phyloP scores from a whole-genome alignment of 2,888 invertebrate genomes.

The Andrena fulva region DNA sequence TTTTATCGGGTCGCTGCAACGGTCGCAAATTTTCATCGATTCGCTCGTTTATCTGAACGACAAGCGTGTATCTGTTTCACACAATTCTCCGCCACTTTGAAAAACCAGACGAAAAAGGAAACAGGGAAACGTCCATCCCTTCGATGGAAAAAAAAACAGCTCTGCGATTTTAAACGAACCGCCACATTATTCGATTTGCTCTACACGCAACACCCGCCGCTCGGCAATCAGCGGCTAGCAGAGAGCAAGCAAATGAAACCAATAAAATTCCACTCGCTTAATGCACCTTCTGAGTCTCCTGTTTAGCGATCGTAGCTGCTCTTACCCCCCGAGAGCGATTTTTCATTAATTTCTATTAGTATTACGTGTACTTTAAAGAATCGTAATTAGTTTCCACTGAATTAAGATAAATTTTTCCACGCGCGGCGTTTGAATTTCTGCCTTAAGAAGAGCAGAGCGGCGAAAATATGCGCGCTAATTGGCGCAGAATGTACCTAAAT shows the following conservation, averaged over 20 bases:
- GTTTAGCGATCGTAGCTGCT: background rate
- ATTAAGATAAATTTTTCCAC: too few species aligned
- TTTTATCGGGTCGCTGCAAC: background rate
- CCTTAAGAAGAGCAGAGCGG: too few species aligned
- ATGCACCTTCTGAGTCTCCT: background rate
- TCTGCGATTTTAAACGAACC: conserved; percentile 8
- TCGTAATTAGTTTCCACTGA: too few species aligned
- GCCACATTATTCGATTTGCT: conserved; percentile 9
- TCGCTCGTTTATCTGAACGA: background rate
- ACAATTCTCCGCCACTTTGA: background rate
- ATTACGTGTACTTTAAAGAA: too few species aligned
- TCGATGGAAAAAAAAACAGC: background rate
- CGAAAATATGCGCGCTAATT: too few species aligned
- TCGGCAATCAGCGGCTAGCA: background rate
- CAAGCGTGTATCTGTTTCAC: conserved; percentile 3
- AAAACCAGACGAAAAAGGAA: conserved; percentile 4
- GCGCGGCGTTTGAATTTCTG: too few species aligned
- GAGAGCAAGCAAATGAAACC: conserved; percentile 4
- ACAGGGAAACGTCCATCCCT: background rate
- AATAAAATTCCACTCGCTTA: background rate
- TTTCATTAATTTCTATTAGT: background rate
- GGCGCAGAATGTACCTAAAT: too few species aligned
- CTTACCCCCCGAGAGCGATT: background rate
- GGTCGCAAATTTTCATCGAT: conserved; percentile 32
- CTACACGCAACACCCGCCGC: background rate